These are phyloP conservation scores for Ptyas mucosa DNA, from an alignment of 2,113 vertebrate genomes.

Conservation along the genomic window DNA sequence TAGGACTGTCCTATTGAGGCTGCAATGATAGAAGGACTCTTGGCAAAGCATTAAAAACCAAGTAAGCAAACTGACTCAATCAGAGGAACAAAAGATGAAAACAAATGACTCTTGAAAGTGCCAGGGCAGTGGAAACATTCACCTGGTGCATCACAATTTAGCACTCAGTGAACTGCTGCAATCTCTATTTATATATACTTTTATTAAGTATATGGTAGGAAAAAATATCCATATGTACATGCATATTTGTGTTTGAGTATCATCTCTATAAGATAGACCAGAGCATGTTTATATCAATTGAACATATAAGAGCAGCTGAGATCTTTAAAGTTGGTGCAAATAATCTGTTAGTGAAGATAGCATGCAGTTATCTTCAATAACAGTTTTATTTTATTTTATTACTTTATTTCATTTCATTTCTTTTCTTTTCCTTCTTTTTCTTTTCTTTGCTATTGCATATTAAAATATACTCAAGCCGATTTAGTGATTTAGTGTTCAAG, in stretches of 20 bases:
- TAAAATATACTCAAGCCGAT: too few species aligned
- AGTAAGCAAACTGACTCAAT: conserved; percentile 23
- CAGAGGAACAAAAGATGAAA: conserved; percentile 16
- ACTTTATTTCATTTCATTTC: too few species aligned
- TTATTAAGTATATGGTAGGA: conserved; percentile 7
- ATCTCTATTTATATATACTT: conserved; percentile 2
- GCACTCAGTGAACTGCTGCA: background rate
- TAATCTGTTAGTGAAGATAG: too few species aligned
- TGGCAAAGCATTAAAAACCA: conserved; percentile 20
- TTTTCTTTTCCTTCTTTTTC: too few species aligned
- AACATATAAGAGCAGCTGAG: too few species aligned
- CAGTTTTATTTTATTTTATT: too few species aligned
- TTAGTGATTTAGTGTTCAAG: background rate
- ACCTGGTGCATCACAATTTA: background rate
- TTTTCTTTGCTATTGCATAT: background rate
- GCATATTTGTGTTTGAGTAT: too few species aligned
- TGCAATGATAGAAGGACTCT: background rate
- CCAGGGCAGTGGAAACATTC: background rate
- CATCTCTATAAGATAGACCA: too few species aligned
- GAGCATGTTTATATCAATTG: too few species aligned
- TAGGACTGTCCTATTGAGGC: conserved; percentile 1
- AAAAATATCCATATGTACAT: background rate
- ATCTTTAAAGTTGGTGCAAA: too few species aligned
- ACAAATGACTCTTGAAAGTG: conserved; percentile 6
- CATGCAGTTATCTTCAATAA: too few species aligned